phyloP scores from a whole-genome alignment of 2,888 invertebrate genomes.

The Azorinus chamasolen region DNA sequence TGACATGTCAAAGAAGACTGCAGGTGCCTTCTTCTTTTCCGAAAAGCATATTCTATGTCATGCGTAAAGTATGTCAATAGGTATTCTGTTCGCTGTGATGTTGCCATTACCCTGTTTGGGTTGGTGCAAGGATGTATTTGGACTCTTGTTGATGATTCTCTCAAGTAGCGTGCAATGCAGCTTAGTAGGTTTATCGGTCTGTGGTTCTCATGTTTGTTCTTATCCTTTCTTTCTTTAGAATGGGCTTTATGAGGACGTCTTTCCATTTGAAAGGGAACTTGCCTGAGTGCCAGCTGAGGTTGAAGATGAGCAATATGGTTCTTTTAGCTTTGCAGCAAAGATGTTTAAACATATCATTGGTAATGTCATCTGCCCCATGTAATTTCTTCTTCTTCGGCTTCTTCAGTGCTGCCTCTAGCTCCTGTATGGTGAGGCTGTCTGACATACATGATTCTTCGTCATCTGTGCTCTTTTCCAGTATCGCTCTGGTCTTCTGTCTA shows the following conservation, averaged over 20 bases:
- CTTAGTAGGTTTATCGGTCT: conserved; percentile 10
- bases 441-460: not conserved
- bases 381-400: conserved; percentile 12
- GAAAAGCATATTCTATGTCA: conserved; percentile 5
- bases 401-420: conserved; percentile 10
- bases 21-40: conserved; percentile 11
- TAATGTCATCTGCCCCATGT: conserved; percentile 19
- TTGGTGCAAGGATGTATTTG: conserved; percentile 6
- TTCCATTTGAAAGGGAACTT: conserved; percentile 10
- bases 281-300: conserved; percentile 4
- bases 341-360: conserved; percentile 24
- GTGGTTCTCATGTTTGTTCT: conserved; percentile 10
- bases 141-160: conserved; percentile 8
- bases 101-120: conserved; percentile 13
- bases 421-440: conserved; percentile 10
- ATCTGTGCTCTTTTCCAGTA: not conserved
- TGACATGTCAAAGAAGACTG: conserved; percentile 7
- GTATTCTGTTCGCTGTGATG: conserved; percentile 14
- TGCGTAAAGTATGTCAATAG: conserved; percentile 6
- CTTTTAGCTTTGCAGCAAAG: not conserved
- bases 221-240: conserved; percentile 17
- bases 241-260: conserved; percentile 15
- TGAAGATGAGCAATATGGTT: conserved; percentile 1
- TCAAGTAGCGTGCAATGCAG: conserved; percentile 1
- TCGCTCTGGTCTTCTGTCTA: conserved; percentile 9